Evolutionary conservation across 2,888 invertebrate genomes (phyloP), one percentile per base, ranked within the genome.

Genomic region (Athrips mouffetella): DNA sequence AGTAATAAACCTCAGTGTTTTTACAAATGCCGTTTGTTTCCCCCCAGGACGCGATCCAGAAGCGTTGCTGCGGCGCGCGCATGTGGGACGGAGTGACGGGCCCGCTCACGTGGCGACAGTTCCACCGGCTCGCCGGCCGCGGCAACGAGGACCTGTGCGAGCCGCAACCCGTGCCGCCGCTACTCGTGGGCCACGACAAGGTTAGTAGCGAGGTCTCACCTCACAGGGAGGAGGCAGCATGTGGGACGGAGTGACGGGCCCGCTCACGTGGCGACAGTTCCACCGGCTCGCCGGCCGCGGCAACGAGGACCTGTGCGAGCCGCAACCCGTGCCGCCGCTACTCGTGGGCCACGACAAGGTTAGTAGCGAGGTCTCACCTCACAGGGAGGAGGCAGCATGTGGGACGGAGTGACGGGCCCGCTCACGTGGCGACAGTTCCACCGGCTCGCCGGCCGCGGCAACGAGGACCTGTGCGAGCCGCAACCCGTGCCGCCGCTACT

Each of bases 361-460:
- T n/a, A n/a, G n/a, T n/a, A n/a, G n/a, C n/a, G n/a, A n/a, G n/a
- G n/a, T n/a, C n/a, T n/a, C n/a, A n/a, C n/a, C n/a, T n/a, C n/a
- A n/a, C n/a, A n/a, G n/a, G n/a, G 95, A 65, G 93, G 94, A 37
- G 92, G 93, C 37, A 91, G 96, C 59, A 91, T 97, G 84, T 98
- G 98, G 95, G 98, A 98, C 79, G 96, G 97, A 47, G 97, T 99
- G 33, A 94, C 96, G 57, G 99, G 99, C 0, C 99, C 99, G 23
- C 91, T 99, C 10, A 99, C 99, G 1, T 99, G 99, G 99, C 91
- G 98, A 47, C 97, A 98, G 79, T 98, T 99, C 86, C 98, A 98
- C 89, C 92, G 97, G 51, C 90, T 98, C 52, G 98, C 98, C 31
- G 98, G 98, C 6, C 91, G 98, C 73, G 97, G 97, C 48, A 96